Evolutionary conservation across 2,113 vertebrate species (phyloP), one percentile per base, ranked within the genome.

Genomic region (Corydoras maculifer): DNA sequence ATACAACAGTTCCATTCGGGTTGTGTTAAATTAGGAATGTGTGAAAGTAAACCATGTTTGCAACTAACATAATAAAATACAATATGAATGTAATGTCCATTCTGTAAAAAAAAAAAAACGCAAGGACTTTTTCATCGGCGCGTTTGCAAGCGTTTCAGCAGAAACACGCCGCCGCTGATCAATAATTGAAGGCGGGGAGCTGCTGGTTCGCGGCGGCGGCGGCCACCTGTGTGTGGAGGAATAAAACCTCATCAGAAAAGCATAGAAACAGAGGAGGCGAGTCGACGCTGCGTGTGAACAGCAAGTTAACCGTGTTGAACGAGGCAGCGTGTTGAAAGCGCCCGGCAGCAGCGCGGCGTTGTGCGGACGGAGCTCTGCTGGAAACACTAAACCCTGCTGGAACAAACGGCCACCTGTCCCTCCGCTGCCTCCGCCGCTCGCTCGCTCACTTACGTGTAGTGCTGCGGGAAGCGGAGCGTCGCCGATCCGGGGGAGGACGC

Each of bases 381-480:
- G 18, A 25, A 43, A 5, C 35, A 43, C 35, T 5, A 8, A 43
- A 43, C 35, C 35, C 4, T 8, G 35, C 35, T 43, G 35, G 35
- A 43, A 43, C 35, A 43, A 25, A 25, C 18, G 18, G 18, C 1
- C 18, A 25, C 18, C 18, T 25, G 18, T 25, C 18, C 18, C 18
- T 25, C 18, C 18, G 18, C 18, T 2, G 7, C 65, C 50, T 29
- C 62, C 65, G 14, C 7, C 15, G 10, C 29, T 49, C 55, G 7
- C 6, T 3, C 5, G 30, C 11, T 25, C 87, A 94, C 94, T 97
- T 92, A 97, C 94, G 94, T 95, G 92, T 93, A 93, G 85, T 93
- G 91, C 87, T 95, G 94, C 14, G 94, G 94, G 76, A 97, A 97
- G 88, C 87, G 92, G 87, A 91, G 93, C 81, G 89, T 90, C 70